Evolutionary conservation across 2,113 vertebrate genomes (phyloP), one percentile per base, ranked within the genome.

Genomic region (Amphilophus citrinellus): DNA sequence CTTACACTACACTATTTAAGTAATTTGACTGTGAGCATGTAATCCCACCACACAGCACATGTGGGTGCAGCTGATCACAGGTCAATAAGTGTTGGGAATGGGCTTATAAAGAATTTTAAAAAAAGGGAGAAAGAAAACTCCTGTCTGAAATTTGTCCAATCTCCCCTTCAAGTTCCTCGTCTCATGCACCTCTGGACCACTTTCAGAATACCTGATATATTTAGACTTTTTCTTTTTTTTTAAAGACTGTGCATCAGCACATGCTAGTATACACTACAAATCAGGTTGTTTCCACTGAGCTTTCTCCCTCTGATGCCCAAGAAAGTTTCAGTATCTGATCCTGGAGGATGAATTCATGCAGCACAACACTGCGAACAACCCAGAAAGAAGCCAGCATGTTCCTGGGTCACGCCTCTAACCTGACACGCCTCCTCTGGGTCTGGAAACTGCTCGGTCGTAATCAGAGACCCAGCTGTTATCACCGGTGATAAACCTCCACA

Each of bases 271-370:
- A 50, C 44, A 71, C 10, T 53, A 53, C 24, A 50, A 53, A 30
- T 53, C 50, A 53, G 44, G 42, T 17, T 44, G 15, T 44, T 71
- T 71, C 14, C 15, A 30, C 2, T 4, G 11, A 30, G 20, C 27
- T 30, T 6, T 50, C 10, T 71, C 44, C 6, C 3, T 50, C 50
- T 10, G 50, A 20, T 30, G 10, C 24, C 66, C 17, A 24, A 20
- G 44, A 50, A 53, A 50, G 66, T 2, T 50, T 50, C 44, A 71
- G 17, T 53, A 30, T 71, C 50, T 71, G 66, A 68, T 68, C 47
- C 22, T 68, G 65, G 65, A 22, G 22, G 17, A 68, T 47, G 42
- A 47, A 47, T 68, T 7, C 42, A 68, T 30, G 65, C 17, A 47
- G 42, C 42, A 47, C 63, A 27, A 66, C 39, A 66, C 24, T 44